A percentile compares a stretch with the other conserved stretches of the same genome.
Conservation (phyloP, 2,888 invertebrate species). For the Kryphioiulus occultus region DNA sequence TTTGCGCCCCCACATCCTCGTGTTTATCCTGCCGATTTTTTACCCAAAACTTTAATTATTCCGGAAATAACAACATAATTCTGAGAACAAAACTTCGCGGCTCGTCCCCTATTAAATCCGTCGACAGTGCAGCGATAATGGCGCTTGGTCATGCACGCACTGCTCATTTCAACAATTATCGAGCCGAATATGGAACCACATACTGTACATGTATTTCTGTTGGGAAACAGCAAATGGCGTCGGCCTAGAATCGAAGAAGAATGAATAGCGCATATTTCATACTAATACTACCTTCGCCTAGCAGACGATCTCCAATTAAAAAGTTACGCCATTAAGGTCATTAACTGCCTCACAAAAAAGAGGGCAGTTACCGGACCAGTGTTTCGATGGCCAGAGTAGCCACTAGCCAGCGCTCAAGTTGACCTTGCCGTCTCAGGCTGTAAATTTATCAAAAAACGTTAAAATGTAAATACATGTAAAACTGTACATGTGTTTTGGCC, state of each 20-base stretch:
- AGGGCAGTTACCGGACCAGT: not conserved
- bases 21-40: not conserved
- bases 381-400: not conserved
- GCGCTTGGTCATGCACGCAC: not conserved
- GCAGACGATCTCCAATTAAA: not conserved
- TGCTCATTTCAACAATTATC: not conserved
- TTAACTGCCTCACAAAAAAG: not conserved
- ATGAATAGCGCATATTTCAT: constrained; percentile 23
- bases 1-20: too few relatives aligned
- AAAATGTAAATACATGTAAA: not conserved
- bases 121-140: constrained; percentile 1
- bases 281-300: not conserved
- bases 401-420: not conserved
- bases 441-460: not conserved
- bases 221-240: not conserved
- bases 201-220: too few relatives aligned
- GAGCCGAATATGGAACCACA: not conserved
- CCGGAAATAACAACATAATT: not conserved
- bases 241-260: not conserved
- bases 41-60: not conserved
- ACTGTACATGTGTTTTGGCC: too few relatives aligned
- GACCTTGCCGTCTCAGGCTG: not conserved
- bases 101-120: not conserved
- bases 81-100: not conserved
- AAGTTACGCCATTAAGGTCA: constrained; percentile 23